Evolutionary conservation across 2,113 vertebrate genomes (phyloP), one percentile per base, ranked within the genome.

Genomic region (Proterorhinus semilunaris): DNA sequence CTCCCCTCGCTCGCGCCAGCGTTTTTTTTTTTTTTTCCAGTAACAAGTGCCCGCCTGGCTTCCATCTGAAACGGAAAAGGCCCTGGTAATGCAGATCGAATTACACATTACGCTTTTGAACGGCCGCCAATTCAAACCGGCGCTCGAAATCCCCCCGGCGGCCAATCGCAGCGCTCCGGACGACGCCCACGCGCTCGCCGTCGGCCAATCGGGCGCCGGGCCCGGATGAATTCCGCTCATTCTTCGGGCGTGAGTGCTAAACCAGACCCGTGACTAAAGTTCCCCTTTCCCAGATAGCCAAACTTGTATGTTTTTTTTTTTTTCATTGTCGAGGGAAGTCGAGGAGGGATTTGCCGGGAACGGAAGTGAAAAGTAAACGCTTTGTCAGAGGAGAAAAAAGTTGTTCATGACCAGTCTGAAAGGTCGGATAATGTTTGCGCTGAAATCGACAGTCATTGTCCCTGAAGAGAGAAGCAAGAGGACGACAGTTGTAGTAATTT

Each of bases 331-430:
- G 49, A 13, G 44, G 58, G 58, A 44, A 45, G 58, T n/a, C 5
- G 58, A 61, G 58, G 58, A 61, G 58, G 58, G 58, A n/a, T 61
- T n/a, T 61, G 42, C 44, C 58, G 36, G 58, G 58, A 61, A 61
- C 36, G 42, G 58, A 42, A 44, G 15, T 61, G 58, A 44, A 43
- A 61, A n/a, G 6, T 15, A 44, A 36, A 4, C 12, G 5, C 57
- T 44, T 44, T 61, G 57, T 44, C 57, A 61, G 3, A 44, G 2
- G 2, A 61, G 10, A 45, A 3, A n/a, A 12, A 15, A 16, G 42
- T 59, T 59, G 11, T 59, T 36, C 15, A 7, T 15, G 57, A 59
- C 57, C 11, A 15, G 36, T 15, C 54, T 55, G 46, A 57, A 11
- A 57, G 2, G 54, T 27, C 11, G 1, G 8, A 27, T 12, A 2